phyloP scores from a whole-genome alignment of 2,113 vertebrate species.

The Ptilonorhynchus violaceus region DNA sequence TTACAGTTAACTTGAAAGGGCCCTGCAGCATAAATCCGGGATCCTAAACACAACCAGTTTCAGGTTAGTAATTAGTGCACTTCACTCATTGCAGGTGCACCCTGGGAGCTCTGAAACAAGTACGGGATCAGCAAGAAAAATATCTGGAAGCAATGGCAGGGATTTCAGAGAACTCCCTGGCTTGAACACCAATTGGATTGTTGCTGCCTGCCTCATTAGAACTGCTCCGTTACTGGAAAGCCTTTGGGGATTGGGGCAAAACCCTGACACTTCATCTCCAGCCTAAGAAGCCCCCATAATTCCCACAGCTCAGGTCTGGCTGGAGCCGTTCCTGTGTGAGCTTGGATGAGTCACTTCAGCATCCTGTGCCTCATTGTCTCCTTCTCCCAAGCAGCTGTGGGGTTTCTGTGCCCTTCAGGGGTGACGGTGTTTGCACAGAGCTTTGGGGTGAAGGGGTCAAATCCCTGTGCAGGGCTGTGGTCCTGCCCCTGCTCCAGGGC shows the following conservation, averaged over 20 bases:
- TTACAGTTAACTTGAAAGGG: neutral
- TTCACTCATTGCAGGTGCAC: neutral
- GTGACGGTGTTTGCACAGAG: neutral
- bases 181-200: neutral
- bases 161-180: neutral
- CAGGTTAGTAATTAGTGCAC: constrained; percentile 7
- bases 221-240: neutral
- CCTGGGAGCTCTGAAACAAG: constrained; percentile 10
- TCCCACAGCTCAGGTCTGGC: neutral
- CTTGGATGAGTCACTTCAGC: neutral
- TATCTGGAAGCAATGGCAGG: neutral
- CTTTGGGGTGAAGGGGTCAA: neutral
- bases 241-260: neutral
- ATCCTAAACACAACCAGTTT: constrained; percentile 1
- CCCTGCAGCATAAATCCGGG: neutral
- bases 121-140: constrained; percentile 25
- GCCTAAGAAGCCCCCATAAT: neutral
- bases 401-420: neutral
- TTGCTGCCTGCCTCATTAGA: neutral
- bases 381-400: neutral
- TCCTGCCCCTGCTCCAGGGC: neutral
- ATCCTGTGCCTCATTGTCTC: neutral
- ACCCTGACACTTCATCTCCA: neutral
- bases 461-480: neutral
- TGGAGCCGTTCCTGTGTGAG: neutral